A percentile compares a stretch with the other conserved stretches of the same genome.
Evolutionary conservation across 2,888 invertebrate species (phyloP).

Genomic region (Dryadula phaetusa): DNA sequence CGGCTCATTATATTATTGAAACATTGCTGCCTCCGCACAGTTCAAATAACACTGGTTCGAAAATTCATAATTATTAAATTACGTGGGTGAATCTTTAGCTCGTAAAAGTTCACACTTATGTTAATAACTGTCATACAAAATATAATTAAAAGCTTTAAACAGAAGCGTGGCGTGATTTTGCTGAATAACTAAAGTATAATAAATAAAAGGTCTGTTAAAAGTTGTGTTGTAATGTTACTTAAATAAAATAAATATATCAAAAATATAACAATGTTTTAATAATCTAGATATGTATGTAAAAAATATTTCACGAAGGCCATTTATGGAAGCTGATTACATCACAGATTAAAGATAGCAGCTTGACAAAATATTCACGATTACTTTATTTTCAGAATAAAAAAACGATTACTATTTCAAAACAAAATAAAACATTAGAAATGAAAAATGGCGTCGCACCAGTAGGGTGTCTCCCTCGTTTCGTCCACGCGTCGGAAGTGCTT

Average conservation of each 20-base stretch:
- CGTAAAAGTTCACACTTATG: slow-evolving; percentile 56
- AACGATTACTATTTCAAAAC: slow-evolving; percentile 43
- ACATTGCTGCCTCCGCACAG: slow-evolving; percentile 48
- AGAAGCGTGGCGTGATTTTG: slow-evolving; percentile 22
- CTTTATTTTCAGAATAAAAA: slow-evolving; percentile 28
- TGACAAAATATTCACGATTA: slow-evolving; percentile 6
- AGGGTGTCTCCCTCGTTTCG: slow-evolving; percentile 68
- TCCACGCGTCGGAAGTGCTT: slow-evolving; percentile 68
- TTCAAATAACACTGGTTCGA: slow-evolving; percentile 44
- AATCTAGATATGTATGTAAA: too few relatives aligned
- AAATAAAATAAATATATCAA: background rate
- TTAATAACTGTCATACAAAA: slow-evolving; percentile 57
- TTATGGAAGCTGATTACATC: background rate
- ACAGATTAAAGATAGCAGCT: background rate
- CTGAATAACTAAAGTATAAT: background rate
- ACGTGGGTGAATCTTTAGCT: slow-evolving; percentile 61
- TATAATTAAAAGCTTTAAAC: slow-evolving; percentile 49
- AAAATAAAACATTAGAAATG: slow-evolving; percentile 65
- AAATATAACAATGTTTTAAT: too few relatives aligned
- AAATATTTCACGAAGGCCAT: background rate
- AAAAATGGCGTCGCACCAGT: slow-evolving; percentile 70
- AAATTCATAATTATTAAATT: slow-evolving; percentile 62
- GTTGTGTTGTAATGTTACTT: too few relatives aligned
- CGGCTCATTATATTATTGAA: slow-evolving; percentile 36
- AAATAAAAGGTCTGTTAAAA: too few relatives aligned